Base-by-base conservation (phyloP, 2,797 vertebrate genomes). In the Enteromius fasciolatus region DNA sequence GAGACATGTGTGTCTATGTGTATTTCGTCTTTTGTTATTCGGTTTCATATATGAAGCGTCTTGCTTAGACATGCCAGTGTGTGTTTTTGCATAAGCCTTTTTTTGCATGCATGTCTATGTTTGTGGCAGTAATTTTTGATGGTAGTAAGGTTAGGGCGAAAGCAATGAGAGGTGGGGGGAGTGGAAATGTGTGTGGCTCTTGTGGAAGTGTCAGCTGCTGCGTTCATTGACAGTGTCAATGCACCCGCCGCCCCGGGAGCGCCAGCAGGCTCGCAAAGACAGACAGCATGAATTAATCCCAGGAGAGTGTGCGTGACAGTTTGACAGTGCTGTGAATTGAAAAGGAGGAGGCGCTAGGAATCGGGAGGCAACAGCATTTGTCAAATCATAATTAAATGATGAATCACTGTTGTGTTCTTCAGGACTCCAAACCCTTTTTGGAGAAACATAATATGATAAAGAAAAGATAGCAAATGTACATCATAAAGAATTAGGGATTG, bases 341-440 rank as follows among this genome's bases (percentile, higher is more conserved):
- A 97, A 95, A 93, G 95, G 95, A 96, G 96, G 96, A 95, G 97
- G 97, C 96, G 96, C 96, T 94, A 96, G 95, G 96, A 96, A 97
- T 95, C 96, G 96, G 95, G 96, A 97, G 96, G 97, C 96, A 95
- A 96, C 92, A 96, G 96, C 97, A 97, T 97, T 97, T 99, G 97
- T 99, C 97, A 98, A 97, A 98, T 98, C 97, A 97, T 97, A 95
- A 96, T 97, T 99, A 99, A 99, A 98, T 99, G 97, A 99, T 98
- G 97, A 99, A 99, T 98, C 97, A 97, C 97, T 97, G 97, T 98
- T 97, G 96, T 95, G 95, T 97, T 97, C 97, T 96, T 95, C 96
- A 95, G 96, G 95, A 96, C 90, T 91, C 77, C 89, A 75, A 93
- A 90, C 89, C 90, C 88, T 88, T 90, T 83, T 82, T 81, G 83